These are phyloP conservation scores for Orchesella flavescens DNA, from an alignment of 2,888 invertebrate species.

Conservation along the genomic window DNA sequence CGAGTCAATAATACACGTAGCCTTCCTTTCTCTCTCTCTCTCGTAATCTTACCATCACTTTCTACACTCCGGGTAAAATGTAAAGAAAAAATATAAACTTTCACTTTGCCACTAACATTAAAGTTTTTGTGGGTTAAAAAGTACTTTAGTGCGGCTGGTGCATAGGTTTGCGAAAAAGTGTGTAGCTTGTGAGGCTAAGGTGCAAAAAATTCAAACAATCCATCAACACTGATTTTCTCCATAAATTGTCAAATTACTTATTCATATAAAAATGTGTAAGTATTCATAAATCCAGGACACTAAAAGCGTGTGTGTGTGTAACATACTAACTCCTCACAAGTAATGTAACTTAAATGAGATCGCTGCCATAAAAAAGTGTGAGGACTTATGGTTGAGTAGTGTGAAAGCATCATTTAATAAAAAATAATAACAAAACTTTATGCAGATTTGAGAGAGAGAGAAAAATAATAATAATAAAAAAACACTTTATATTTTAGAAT, in stretches of 20 bases:
- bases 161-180: neutral
- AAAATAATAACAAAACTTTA: neutral
- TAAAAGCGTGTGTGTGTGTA: neutral
- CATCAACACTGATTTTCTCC: neutral
- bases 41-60: constrained; percentile 37
- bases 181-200: neutral
- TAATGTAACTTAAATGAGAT: neutral
- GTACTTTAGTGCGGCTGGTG: neutral
- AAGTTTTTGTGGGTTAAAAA: constrained; percentile 15
- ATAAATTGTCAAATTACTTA: neutral
- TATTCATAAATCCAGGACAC: neutral
- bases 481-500: neutral
- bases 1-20: constrained; percentile 65
- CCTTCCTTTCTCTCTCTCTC: constrained; percentile 58
- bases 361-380: neutral
- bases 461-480: neutral
- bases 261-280: neutral
- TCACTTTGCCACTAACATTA: constrained; percentile 50
- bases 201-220: neutral
- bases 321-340: neutral
- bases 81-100: constrained; percentile 29
- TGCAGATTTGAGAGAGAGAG: constrained; percentile 10
- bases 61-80: constrained; percentile 15
- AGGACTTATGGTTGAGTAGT: neutral
- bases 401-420: neutral